phyloP scores from a whole-genome alignment of 1,140 invertebrate genomes.

The Bombus difficillimus region DNA sequence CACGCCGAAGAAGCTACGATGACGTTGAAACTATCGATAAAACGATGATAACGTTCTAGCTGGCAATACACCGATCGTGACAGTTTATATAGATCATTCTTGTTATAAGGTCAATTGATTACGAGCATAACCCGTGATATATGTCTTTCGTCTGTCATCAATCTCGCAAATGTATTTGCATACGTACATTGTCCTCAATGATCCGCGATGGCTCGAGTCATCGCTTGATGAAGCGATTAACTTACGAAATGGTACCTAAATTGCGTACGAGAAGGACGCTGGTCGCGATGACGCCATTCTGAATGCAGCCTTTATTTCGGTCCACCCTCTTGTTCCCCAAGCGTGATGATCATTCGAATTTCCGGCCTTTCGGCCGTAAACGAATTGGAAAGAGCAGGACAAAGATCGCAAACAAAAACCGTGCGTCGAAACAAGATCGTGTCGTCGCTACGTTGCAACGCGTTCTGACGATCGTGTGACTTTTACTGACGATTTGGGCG shows the following conservation, averaged over 20 bases:
- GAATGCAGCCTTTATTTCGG: conserved; percentile 2
- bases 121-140: conserved; percentile 16
- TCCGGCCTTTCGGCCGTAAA: conserved; percentile 43
- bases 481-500: conserved; percentile 25
- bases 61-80: background rate
- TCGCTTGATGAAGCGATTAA: conserved; percentile 53
- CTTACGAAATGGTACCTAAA: conserved; percentile 45
- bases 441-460: too few species aligned
- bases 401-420: conserved; percentile 28
- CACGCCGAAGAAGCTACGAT: background rate
- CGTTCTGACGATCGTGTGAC: conserved; percentile 9
- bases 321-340: conserved; percentile 16
- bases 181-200: conserved; percentile 30
- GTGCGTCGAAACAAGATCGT: background rate
- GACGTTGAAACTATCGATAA: conserved; percentile 3
- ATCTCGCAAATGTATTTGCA: conserved; percentile 52
- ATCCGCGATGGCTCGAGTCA: conserved; percentile 11
- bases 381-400: background rate
- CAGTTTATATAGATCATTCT: conserved; percentile 1
- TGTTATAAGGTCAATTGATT: conserved; percentile 48
- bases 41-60: conserved; percentile 21
- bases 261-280: conserved; percentile 14
- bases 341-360: conserved; percentile 38
- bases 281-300: background rate
- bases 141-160: conserved; percentile 48